A percentile compares a stretch with the other conserved stretches of the same genome.
Conservation (phyloP, 2,113 vertebrate species). For the Neolamprologus tretocephalus region DNA sequence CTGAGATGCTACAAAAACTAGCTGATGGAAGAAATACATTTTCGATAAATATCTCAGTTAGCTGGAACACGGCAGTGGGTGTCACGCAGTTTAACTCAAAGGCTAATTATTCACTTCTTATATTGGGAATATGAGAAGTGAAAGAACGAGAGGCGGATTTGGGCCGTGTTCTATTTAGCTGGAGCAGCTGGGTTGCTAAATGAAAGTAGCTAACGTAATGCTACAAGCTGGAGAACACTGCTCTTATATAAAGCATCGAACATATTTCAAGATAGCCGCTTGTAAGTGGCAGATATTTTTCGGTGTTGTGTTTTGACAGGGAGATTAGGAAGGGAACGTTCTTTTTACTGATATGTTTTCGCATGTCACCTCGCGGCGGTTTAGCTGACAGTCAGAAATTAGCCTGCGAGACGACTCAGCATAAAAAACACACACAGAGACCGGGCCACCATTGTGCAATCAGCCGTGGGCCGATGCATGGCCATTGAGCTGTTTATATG, state of each 20-base stretch:
- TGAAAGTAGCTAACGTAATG: background rate
- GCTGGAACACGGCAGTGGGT: background rate
- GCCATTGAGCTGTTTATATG: background rate
- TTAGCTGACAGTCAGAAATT: constrained; percentile 34
- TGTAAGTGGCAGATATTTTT: background rate
- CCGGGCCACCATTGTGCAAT: constrained; percentile 60
- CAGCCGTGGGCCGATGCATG: background rate
- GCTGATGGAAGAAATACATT: constrained; percentile 2
- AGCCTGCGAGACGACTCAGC: constrained; percentile 62
- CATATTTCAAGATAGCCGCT: background rate
- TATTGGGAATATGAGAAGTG: background rate
- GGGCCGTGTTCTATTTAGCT: constrained; percentile 10
- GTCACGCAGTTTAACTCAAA: fast-evolving
- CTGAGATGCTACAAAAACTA: background rate
- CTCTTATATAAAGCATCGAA: background rate
- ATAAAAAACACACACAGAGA: constrained; percentile 18
- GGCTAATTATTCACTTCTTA: background rate
- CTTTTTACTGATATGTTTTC: background rate
- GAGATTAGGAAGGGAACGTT: background rate
- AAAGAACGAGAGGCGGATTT: background rate
- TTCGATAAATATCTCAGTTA: background rate
- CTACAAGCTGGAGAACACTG: background rate
- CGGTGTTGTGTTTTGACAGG: background rate
- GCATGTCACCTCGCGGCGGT: background rate
- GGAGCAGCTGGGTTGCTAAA: constrained; percentile 17